Evolutionary conservation across 2,888 invertebrate species (phyloP), one percentile per base, ranked within the genome.

Genomic region (Agrilus mali): DNA sequence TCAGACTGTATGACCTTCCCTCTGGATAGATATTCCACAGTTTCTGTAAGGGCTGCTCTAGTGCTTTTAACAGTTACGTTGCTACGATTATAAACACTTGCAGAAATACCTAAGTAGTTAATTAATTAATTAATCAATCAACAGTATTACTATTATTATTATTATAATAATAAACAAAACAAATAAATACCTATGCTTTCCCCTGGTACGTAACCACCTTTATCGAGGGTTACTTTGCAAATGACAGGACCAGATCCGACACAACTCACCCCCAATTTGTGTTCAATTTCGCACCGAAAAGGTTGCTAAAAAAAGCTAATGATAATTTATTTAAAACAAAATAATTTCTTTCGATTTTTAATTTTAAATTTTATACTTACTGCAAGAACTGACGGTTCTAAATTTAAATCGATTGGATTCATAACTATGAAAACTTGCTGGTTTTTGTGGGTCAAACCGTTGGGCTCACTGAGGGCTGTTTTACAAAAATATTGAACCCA

Each of bases 391-490:
- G 88, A 80, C 34, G 90, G 88, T 62, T 93, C 93, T 64, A 87
- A 69, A 69, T 93, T 93, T 56, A 93, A 72, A 65, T 93, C 92
- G 53, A 93, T 90, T 4, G 93, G 93, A 66, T 89, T 93, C 92
- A 93, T 92, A 3, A 93, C 90, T 57, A 93, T 90, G 66, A 93
- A 93, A n/a, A 93, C 93, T 69, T 93, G 93, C 65, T 93, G 92
- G 64, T 93, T 93, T 66, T 93, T 93, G 62, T 93, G 93, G 5
- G 89, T 88, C 33, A 93, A 70, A 1, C 92, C 92, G 51, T 82
- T 84, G 7, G 90, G 87, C 58, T 93, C 93, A 38, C 89, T 71
- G 14, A 92, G 69, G 0, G 90, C 90, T 15, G 90, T 87, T 65
- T 90, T 90, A 60, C 92, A 93, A 63, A 81, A 93, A 67, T 92